These are phyloP conservation scores for Cichlasoma orientale DNA, from an alignment of 2,797 vertebrate genomes.

Conservation along the genomic window DNA sequence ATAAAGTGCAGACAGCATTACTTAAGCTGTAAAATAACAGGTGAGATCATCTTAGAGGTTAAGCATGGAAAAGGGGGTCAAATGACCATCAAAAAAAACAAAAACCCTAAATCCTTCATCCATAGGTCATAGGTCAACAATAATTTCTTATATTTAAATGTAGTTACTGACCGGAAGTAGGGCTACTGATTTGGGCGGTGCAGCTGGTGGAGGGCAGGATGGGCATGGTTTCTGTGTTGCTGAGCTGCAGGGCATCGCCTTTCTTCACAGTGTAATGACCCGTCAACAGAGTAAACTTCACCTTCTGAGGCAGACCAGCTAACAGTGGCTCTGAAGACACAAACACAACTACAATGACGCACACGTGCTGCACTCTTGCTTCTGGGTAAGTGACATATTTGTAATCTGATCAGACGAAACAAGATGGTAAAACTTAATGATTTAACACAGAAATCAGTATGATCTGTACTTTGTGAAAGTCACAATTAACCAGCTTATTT, in stretches of 20 bases:
- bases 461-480: no score
- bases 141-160: neutral
- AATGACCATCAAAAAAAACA: no score
- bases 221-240: constrained; percentile 90
- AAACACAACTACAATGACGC: neutral
- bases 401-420: neutral
- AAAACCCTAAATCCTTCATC: no score
- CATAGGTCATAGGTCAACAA: no score
- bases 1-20: neutral
- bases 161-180: constrained; percentile 80
- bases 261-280: constrained; percentile 93
- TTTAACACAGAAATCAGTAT: no score
- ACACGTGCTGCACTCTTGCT: neutral
- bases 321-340: constrained; percentile 88
- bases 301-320: constrained; percentile 94
- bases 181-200: constrained; percentile 86
- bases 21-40: neutral
- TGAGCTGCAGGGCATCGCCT: constrained; percentile 94
- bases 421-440: neutral
- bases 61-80: neutral
- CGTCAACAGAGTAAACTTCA: constrained; percentile 93
- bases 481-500: neutral
- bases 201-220: constrained; percentile 83
- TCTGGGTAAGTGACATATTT: neutral
- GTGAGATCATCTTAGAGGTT: neutral